Conservation (phyloP, 2,797 vertebrate genomes). For the Spinus pinus region DNA sequence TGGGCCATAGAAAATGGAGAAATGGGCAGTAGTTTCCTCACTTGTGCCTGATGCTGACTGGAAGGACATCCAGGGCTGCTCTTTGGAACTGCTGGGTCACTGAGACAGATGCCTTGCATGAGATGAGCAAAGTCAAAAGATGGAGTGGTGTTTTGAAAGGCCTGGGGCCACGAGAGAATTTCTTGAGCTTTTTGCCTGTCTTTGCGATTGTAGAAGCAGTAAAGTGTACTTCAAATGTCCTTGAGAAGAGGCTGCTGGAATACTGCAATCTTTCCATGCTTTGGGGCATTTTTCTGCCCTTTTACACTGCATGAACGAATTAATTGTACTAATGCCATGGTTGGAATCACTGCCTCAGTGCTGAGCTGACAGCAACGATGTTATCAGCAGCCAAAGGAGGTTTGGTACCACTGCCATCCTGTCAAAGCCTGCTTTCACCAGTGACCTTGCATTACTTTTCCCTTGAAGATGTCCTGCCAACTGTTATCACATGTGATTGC, state of each 20-base stretch:
- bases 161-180: background rate
- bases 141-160: background rate
- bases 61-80: background rate
- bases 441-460: constrained; percentile 12
- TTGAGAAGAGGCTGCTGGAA: background rate
- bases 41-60: background rate
- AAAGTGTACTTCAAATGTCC: background rate
- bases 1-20: background rate
- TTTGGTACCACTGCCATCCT: background rate
- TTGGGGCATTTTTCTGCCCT: background rate
- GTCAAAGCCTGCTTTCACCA: constrained; percentile 36
- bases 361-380: background rate
- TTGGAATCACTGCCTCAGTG: background rate
- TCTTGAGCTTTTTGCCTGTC: background rate
- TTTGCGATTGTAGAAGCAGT: background rate
- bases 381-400: background rate
- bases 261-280: background rate
- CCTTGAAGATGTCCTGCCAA: background rate
- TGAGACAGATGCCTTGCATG: background rate
- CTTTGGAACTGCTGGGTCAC: background rate
- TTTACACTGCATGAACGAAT: background rate
- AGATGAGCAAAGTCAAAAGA: background rate
- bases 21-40: background rate
- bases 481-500: background rate
- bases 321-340: background rate